Base-by-base conservation (phyloP, 2,797 vertebrate species). In the Clarias laeviceps region DNA sequence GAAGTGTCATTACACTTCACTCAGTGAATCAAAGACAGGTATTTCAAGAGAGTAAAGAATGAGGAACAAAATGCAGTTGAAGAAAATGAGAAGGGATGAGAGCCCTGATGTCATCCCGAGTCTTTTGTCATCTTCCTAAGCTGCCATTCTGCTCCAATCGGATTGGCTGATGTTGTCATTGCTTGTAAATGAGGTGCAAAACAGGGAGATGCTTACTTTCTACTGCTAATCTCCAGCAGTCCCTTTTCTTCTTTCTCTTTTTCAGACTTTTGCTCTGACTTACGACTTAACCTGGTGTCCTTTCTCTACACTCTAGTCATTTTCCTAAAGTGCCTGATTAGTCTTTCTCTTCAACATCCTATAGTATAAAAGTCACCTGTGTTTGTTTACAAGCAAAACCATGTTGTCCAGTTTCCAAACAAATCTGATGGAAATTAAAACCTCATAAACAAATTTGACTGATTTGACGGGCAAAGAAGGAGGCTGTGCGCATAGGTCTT, bases 171-270 rank as follows among this genome's bases (percentile, higher is more conserved):
- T 94, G 94, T 93, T 94, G 95, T 94, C 96, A 94, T 88, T 62
- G 93, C 95, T 97, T 97, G 96, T 95, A 97, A 97, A 97, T 97
- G 94, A 97, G 95, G 96, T 96, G 94, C 95, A 95, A 96, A 96
- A 94, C 93, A 94, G 95, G 91, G 88, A 92, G 88, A 93, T 94
- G 90, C 93, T 90, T 90, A 90, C 92, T 92, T 92, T 84, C 86
- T 88, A 90, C 91, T 93, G 92, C 92, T 92, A 93, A 92, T 93
- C 93, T 93, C 89, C 82, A 87, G 88, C 88, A 89, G 87, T 89
- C 91, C 82, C 89, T 82, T 89, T 88, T 88, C 89, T 87, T 90
- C 89, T 76, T 37, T 65, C 80, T 54, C 37, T 72, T 29, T 79
- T 54, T 34, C 59, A 88, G 87, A 88, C 77, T 93, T 87, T 69